Conservation (phyloP, 2,797 vertebrate species). For the Hyperoplus immaculatus region DNA sequence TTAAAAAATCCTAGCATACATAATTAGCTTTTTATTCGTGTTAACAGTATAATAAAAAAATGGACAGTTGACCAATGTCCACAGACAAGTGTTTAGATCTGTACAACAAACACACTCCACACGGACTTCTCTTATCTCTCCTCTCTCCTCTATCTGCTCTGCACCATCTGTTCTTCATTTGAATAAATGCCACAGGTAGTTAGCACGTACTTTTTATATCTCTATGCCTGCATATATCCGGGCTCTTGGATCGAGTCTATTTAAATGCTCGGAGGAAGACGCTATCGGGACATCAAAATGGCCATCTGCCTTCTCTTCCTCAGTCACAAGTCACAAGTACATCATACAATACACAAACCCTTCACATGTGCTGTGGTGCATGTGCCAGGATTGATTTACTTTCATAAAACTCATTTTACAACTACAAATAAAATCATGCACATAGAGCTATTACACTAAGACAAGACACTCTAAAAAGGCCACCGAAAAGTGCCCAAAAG, state of each 20-base stretch:
- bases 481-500: slow-evolving; percentile 8
- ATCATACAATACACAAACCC: background rate
- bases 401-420: background rate
- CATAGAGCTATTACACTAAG: no score
- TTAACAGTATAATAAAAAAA: no score
- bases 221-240: slow-evolving; percentile 45
- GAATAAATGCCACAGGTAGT: slow-evolving; percentile 70
- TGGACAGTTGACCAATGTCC: background rate
- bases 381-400: background rate
- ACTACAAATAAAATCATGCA: background rate
- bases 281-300: slow-evolving; percentile 56
- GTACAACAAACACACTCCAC: slow-evolving; percentile 32
- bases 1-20: no score
- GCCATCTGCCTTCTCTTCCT: slow-evolving; percentile 54
- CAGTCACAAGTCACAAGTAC: background rate
- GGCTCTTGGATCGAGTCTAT: slow-evolving; percentile 51
- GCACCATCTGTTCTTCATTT: slow-evolving; percentile 63
- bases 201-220: slow-evolving; percentile 52
- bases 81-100: slow-evolving; percentile 39
- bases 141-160: slow-evolving; percentile 52
- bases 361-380: background rate
- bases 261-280: slow-evolving; percentile 43
- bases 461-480: no score
- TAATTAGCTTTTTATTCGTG: no score
- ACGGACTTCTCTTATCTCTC: slow-evolving; percentile 52